Evolutionary conservation across 2,113 vertebrate genomes (phyloP), one percentile per base, ranked within the genome.

Genomic region (Setophaga coronata): DNA sequence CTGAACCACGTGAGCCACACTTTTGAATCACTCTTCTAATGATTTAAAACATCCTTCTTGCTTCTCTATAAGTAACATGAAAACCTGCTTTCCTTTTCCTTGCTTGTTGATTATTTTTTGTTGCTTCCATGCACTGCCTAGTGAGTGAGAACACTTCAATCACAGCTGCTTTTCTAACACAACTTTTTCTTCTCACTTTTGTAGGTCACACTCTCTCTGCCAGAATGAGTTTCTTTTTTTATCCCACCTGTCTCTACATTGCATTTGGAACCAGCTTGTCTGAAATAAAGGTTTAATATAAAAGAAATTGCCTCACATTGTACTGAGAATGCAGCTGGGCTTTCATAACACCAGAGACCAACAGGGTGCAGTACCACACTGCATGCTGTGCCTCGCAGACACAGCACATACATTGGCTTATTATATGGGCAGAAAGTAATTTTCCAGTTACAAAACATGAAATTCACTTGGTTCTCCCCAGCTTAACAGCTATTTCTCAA

Each of bases 321-420:
- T 60, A 13, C 51, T 45, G 48, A 42, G 47, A 69, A 50, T 14
- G 53, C 23, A 58, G 4, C 21, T 54, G 67, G 87, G 58, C 45
- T 90, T 92, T 34, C 10, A 56, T 95, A 91, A 91, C 1, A 0
- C 45, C 28, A 19, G 43, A 54, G 58, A 93, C 97, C 96, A 87
- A 96, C 82, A 98, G 98, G 93, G 98, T 82, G 97, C 97, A 98
- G 96, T 96, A 97, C 96, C 74, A 72, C 76, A 82, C 97, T 76
- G 90, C 87, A 54, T 1, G 24, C 83, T 33, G 69, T 16, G 28
- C 66, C 69, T 92, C 7, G 0, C 34, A 43, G 36, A 20, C 71
- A 11, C 40, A 4, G 53, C 42, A 17, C 26, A 10, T 23, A 6
- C 65, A 1, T 19, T 7, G 10, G 6, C 62, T 58, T 4, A 4